These are phyloP conservation scores for Psittacus erithacus DNA, from an alignment of 2,113 vertebrate species.

Conservation along the genomic window DNA sequence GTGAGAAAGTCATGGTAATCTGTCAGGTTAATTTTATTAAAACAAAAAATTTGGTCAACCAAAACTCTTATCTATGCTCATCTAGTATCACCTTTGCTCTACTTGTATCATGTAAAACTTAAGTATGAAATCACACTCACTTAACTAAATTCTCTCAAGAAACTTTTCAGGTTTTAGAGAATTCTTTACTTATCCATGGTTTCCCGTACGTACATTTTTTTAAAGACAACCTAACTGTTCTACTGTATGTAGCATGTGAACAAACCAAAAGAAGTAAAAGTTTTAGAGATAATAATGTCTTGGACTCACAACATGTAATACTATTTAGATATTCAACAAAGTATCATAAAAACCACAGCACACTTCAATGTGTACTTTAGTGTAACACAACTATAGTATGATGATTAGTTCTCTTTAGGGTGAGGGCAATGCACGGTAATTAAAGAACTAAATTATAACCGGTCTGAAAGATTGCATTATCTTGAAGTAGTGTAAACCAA, in stretches of 20 bases:
- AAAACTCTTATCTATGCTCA: background rate
- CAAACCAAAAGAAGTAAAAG: background rate
- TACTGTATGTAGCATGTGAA: background rate
- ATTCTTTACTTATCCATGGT: background rate
- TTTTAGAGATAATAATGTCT: background rate
- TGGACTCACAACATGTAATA: background rate
- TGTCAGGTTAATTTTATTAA: background rate
- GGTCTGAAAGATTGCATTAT: constrained; percentile 38
- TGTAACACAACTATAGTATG: background rate
- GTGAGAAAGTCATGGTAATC: background rate
- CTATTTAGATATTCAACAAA: background rate
- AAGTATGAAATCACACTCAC: background rate
- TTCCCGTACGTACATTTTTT: background rate
- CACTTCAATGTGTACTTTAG: background rate
- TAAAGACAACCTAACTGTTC: background rate
- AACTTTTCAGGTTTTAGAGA: background rate
- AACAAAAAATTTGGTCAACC: background rate
- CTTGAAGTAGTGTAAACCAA: constrained; percentile 31
- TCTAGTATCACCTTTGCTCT: background rate
- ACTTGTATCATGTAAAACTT: background rate
- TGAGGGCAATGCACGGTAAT: constrained; percentile 26
- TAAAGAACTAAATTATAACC: constrained; percentile 56
- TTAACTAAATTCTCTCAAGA: background rate
- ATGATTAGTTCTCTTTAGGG: constrained; percentile 14
- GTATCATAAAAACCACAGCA: background rate